Percentiles rank a stretch among this genome's conserved stretches.
phyloP scores from a whole-genome alignment of 1,140 invertebrate species.

The Brachionus rotundiformis region DNA sequence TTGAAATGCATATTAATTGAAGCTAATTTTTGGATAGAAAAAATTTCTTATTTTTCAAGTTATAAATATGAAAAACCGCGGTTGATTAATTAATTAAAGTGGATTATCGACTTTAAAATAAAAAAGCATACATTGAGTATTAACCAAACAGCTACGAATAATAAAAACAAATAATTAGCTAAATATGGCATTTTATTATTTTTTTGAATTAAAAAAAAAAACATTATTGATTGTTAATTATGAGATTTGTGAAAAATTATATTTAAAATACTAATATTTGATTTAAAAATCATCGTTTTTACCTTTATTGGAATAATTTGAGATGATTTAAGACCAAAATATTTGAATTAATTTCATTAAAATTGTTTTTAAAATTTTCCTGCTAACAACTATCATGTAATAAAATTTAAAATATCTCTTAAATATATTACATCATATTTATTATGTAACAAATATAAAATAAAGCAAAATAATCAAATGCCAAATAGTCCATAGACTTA shows the following conservation, averaged over 20 bases:
- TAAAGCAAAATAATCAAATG: neutral
- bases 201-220: too few species aligned
- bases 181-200: neutral
- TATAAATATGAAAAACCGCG: neutral
- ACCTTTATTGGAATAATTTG: neutral
- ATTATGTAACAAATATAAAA: neutral
- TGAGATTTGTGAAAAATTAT: neutral
- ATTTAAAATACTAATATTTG: neutral
- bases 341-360: neutral
- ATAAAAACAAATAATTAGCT: neutral
- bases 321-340: neutral
- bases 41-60: too few species aligned
- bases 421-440: neutral
- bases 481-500: neutral
- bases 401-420: neutral
- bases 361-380: neutral
- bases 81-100: neutral
- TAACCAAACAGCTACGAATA: neutral
- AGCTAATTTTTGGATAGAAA: too few species aligned
- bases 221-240: neutral
- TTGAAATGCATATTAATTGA: neutral
- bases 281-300: too few species aligned
- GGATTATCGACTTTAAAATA: neutral
- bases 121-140: neutral
- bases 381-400: neutral